Evolutionary conservation across 2,888 invertebrate species (phyloP).

Genomic region (Drosophila pseudotalamancana): DNA sequence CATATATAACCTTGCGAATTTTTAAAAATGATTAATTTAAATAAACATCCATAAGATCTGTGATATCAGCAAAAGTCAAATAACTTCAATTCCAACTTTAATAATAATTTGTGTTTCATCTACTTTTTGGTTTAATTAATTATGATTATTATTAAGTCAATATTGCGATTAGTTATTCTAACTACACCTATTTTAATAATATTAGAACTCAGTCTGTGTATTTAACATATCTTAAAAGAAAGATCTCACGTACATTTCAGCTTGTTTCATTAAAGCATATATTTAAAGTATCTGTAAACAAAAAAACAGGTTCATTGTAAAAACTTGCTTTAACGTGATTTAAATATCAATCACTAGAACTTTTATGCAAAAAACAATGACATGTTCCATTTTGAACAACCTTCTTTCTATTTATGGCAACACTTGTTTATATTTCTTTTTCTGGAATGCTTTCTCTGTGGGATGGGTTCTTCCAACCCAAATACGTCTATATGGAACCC

Average conservation of each 20-base stretch:
- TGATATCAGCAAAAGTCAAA: slow-evolving; percentile 30
- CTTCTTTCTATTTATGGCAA: background rate
- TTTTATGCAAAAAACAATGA: background rate
- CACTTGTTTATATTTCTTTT: background rate
- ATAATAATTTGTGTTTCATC: too few species aligned
- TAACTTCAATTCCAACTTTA: too few species aligned
- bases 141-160: too few species aligned
- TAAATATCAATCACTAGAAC: background rate
- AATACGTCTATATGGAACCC: slow-evolving; percentile 13
- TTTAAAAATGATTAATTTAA: slow-evolving; percentile 41
- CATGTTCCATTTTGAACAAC: background rate
- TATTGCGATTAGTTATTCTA: too few species aligned
- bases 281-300: too few species aligned
- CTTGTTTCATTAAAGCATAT: too few species aligned
- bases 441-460: slow-evolving; percentile 16
- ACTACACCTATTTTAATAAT: too few species aligned
- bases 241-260: background rate
- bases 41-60: slow-evolving; percentile 34
- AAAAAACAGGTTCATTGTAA: too few species aligned
- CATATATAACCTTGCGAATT: slow-evolving; percentile 56
- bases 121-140: too few species aligned
- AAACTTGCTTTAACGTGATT: background rate
- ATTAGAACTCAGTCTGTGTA: too few species aligned
- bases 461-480: slow-evolving; percentile 5
- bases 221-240: background rate